Conservation (phyloP, 2,113 vertebrate genomes). For the Gopherus flavomarginatus region DNA sequence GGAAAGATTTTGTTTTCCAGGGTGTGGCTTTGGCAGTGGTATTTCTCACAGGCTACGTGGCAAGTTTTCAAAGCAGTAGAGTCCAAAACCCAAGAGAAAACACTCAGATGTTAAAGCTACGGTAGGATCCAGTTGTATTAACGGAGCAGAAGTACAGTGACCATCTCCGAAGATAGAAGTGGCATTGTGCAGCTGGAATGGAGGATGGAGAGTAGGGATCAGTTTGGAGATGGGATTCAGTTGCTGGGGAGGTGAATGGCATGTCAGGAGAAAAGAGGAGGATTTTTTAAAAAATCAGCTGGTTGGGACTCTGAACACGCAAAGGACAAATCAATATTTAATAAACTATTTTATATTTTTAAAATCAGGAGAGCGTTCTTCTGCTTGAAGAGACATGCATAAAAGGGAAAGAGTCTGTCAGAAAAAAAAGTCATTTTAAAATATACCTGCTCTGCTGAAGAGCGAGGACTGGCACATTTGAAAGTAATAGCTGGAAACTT, state of each 20-base stretch:
- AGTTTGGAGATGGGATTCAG: rapidly evolving
- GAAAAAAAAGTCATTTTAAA: constrained; percentile 28
- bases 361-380: constrained; percentile 37
- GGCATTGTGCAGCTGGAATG: neutral
- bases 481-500: neutral
- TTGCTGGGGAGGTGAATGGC: neutral
- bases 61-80: neutral
- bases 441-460: rapidly evolving
- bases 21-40: neutral
- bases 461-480: rapidly evolving
- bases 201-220: neutral
- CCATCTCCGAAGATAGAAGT: neutral
- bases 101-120: neutral
- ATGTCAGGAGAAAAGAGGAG: neutral
- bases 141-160: neutral
- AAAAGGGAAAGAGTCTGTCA: constrained; percentile 13
- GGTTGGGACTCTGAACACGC: neutral
- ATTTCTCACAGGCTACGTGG: neutral
- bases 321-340: constrained; percentile 11
- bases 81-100: neutral
- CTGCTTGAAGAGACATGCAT: constrained; percentile 53
- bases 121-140: neutral
- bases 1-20: neutral
- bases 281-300: neutral
- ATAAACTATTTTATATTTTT: constrained; percentile 1